phyloP scores from a whole-genome alignment of 2,888 invertebrate species.

The Pollenia labialis region DNA sequence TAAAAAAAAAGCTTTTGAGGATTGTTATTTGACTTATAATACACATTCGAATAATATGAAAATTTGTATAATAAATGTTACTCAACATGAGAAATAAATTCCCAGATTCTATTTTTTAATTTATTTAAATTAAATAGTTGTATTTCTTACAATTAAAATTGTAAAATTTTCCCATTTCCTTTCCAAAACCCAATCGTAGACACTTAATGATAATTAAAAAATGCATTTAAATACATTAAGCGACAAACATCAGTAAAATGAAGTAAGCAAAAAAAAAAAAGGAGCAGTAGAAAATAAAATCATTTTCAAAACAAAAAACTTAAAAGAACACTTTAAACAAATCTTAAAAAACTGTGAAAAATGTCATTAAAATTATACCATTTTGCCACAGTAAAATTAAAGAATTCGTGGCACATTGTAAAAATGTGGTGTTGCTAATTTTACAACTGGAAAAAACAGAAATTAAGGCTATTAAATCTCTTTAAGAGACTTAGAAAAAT shows the following conservation, averaged over 20 bases:
- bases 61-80: too few relatives aligned
- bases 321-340: conserved; percentile 51
- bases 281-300: not conserved
- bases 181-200: conserved; percentile 1
- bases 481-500: too few relatives aligned
- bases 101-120: too few relatives aligned
- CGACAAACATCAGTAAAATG: conserved; percentile 47
- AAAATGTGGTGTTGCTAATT: conserved; percentile 1
- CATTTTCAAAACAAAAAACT: conserved; percentile 25
- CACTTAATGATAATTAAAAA: conserved; percentile 48
- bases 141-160: too few relatives aligned
- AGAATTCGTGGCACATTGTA: conserved; percentile 26
- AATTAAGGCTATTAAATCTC: too few relatives aligned
- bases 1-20: too few relatives aligned
- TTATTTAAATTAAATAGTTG: too few relatives aligned
- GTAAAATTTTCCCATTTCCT: not conserved
- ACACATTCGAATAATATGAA: too few relatives aligned
- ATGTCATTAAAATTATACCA: conserved; percentile 42
- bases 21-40: too few relatives aligned
- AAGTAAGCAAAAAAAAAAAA: conserved; percentile 18
- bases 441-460: too few relatives aligned
- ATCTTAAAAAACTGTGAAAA: conserved; percentile 49
- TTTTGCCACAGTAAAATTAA: conserved; percentile 13
- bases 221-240: conserved; percentile 47
- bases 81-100: too few relatives aligned